Evolutionary conservation across 2,888 invertebrate genomes (phyloP), one percentile per base, ranked within the genome.

Genomic region (Drosophila ochracea): DNA sequence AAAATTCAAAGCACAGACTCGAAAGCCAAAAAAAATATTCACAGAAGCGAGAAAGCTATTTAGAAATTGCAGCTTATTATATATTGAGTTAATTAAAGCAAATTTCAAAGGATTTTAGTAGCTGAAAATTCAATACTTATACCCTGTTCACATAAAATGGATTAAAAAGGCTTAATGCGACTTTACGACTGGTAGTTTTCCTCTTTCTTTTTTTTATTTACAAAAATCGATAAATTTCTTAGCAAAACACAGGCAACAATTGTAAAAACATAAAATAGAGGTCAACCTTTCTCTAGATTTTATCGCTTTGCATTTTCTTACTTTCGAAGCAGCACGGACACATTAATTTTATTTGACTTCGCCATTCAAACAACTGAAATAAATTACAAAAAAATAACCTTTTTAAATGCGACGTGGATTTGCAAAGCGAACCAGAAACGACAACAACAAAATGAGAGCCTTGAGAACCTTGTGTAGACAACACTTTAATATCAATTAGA

Each of bases 71-170:
- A 60, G 69, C 77, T 76, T 77, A 88, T 77, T 82, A 82, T 28
- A 68, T 74, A 58, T 78, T 76, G 71, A 82, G 77, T 73, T 84
- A 84, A 84, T 84, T 84, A 88, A 84, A 70, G 71, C 63, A 66
- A 76, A 78, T 82, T 87, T 78, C 71, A 82, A 82, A 78, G 80
- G 72, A 76, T 87, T 87, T 87, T 70, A 74, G 73, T 66, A 77
- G 58, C 71, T 9, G 75, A 75, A 68, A 54, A 69, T 71, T 79
- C 59, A 58, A 64, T 71, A 55, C 65, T 70, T 83, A 50, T 37
- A 31, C 41, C 52, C 41, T 16, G 11, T 53, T 4, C 16, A 19
- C 58, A 16, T 31, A 0, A 58, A 16, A 11, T 31, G 30, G 43
- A 28, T 31, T 21, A 31, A 19, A 43, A 43, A 4, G 4, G 10